Conservation (phyloP, 1,140 invertebrate genomes). For the Euborellia annulipes region DNA sequence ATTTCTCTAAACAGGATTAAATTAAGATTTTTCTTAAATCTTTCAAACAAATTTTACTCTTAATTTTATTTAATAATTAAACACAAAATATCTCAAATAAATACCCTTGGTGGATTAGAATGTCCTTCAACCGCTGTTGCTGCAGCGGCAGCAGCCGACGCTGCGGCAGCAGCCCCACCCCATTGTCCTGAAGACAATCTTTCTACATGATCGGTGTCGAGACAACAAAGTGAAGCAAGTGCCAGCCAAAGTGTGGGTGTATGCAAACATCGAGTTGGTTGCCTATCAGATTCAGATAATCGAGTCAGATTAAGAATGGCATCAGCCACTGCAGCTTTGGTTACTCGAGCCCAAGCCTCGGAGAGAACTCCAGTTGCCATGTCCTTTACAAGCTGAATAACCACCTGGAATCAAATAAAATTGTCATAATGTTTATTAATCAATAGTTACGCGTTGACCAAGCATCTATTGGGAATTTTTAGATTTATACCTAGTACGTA, state of each 20-base stretch:
- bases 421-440: too few species aligned
- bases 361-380: conserved; percentile 80
- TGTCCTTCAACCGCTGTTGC: conserved; percentile 33
- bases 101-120: conserved; percentile 44
- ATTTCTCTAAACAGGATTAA: too few species aligned
- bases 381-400: conserved; percentile 75
- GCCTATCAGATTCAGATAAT: conserved; percentile 54
- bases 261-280: conserved; percentile 57
- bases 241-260: conserved; percentile 82
- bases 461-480: too few species aligned
- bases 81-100: too few species aligned
- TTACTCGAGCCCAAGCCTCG: conserved; percentile 69
- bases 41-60: too few species aligned
- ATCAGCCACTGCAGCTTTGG: conserved; percentile 80
- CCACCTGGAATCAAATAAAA: conserved; percentile 27
- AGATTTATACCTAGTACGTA: too few species aligned
- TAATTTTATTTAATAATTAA: too few species aligned
- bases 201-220: conserved; percentile 83
- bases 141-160: conserved; percentile 55
- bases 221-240: conserved; percentile 79
- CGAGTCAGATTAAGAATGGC: conserved; percentile 75
- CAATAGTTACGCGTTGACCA: too few species aligned
- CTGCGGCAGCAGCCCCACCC: conserved; percentile 41
- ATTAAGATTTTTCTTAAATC: too few species aligned
- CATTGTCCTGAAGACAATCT: conserved; percentile 56